Percentiles rank a stretch among this genome's conserved stretches.
phyloP scores from a whole-genome alignment of 2,888 invertebrate species.

The Alitta virens region DNA sequence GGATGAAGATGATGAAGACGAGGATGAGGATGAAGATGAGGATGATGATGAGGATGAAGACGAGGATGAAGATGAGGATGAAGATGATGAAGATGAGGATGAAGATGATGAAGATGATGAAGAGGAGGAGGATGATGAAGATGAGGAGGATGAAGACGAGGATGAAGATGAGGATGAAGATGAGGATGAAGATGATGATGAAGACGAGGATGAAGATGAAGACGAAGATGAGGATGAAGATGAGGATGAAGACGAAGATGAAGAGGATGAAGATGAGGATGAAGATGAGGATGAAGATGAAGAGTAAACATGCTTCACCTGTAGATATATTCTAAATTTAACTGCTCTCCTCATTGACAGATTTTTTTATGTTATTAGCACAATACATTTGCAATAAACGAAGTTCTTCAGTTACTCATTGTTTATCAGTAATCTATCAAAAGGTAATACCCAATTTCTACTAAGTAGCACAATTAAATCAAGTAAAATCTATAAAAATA shows the following conservation, averaged over 20 bases:
- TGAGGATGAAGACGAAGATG: neutral
- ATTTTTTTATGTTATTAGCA: no score
- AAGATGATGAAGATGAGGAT: neutral
- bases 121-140: neutral
- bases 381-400: no score
- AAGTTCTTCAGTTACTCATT: no score
- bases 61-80: neutral
- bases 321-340: no score
- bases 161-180: neutral
- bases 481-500: no score
- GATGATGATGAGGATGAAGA: neutral
- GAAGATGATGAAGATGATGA: conserved; percentile 1
- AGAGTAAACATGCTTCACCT: neutral
- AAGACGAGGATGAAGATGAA: neutral
- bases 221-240: neutral
- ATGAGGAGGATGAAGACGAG: neutral
- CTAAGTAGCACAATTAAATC: no score
- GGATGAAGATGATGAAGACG: neutral
- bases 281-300: neutral
- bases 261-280: neutral
- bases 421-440: no score
- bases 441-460: no score
- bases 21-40: neutral
- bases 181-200: neutral
- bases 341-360: no score